A percentile compares a stretch with the other conserved stretches of the same genome.
phyloP scores from a whole-genome alignment of 2,113 vertebrate species.

The Ondatra zibethicus region DNA sequence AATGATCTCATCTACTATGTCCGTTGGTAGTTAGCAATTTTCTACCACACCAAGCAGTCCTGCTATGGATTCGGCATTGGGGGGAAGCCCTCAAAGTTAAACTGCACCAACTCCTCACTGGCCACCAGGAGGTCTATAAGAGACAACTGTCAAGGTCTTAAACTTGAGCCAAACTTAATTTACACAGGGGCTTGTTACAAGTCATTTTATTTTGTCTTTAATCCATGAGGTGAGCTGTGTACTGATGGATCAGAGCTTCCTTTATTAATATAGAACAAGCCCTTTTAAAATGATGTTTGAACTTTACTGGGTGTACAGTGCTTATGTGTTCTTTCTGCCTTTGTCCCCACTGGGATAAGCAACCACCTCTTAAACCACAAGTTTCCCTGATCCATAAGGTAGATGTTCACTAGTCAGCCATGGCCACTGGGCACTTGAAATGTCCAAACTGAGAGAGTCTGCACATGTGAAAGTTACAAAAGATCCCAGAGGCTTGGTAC shows the following conservation, averaged over 20 bases:
- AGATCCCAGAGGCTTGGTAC: not conserved
- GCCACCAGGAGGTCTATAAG: not conserved
- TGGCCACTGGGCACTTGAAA: not conserved
- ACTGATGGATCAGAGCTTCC: not conserved
- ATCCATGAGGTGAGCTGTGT: not conserved
- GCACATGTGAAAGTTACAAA: not conserved
- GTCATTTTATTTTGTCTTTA: constrained; percentile 20
- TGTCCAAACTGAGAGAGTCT: not conserved
- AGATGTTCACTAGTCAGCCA: not conserved
- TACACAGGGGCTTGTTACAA: not conserved
- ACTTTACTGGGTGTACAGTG: not conserved
- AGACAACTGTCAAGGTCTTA: not conserved
- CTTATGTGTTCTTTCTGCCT: not conserved
- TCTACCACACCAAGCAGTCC: constrained; percentile 62
- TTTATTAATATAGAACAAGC: constrained; percentile 3
- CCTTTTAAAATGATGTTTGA: not conserved
- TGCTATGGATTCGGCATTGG: constrained; percentile 30
- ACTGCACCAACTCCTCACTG: not conserved
- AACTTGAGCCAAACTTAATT: not conserved
- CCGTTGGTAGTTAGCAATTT: constrained; percentile 84
- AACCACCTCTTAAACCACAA: not conserved
- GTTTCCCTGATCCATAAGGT: not conserved
- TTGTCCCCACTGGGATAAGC: not conserved
- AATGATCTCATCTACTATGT: constrained; percentile 84
- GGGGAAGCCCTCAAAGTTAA: constrained; percentile 59